Evolutionary conservation across 2,797 vertebrate species (phyloP), one percentile per base, ranked within the genome.

Genomic region (Oreortyx pictus): DNA sequence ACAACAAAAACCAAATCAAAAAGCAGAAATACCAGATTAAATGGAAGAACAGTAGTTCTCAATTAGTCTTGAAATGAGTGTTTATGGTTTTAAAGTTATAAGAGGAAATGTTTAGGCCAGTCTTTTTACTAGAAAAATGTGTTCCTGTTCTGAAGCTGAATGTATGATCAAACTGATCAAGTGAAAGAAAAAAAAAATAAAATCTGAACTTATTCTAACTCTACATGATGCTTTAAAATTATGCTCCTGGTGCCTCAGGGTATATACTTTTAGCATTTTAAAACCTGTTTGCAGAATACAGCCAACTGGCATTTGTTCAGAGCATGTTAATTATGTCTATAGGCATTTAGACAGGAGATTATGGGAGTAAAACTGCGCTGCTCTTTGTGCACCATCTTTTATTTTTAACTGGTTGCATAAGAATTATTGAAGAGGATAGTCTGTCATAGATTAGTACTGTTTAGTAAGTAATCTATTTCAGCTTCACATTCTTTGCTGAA

Each of bases 401-500:
- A 64, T 89, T 92, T 94, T 76, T 81, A 79, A 66, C 60, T 60
- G 10, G 14, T 37, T 88, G 20, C 44, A 54, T 96, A 81, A 96
- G 24, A 66, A 73, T 95, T 89, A 96, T 78, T 84, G 66, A 78
- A 90, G 57, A 92, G 33, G 89, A 93, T 86, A 93, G 46, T 54
- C 49, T 95, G 75, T 90, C 94, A 87, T 60, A 93, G 86, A 88
- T 84, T 85, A 89, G 46, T 41, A 66, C 57, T 94, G 46, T 93
- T 90, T 52, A 89, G 41, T 85, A 91, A 89, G 59, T 93, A 87
- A 84, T 71, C 49, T 93, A 71, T 83, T 90, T 92, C 64, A 92
- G 20, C 49, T 79, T 90, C 47, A 57, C 64, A 67, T 73, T 92
- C 75, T 94, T 87, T 81, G 9, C 37, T 80, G 80, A 96, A 95